A percentile compares a stretch with the other conserved stretches of the same genome.
Evolutionary conservation across 37 sponge, comb jelly and placozoan species (phyloP).

Genomic region (Ephydatia muelleri): DNA sequence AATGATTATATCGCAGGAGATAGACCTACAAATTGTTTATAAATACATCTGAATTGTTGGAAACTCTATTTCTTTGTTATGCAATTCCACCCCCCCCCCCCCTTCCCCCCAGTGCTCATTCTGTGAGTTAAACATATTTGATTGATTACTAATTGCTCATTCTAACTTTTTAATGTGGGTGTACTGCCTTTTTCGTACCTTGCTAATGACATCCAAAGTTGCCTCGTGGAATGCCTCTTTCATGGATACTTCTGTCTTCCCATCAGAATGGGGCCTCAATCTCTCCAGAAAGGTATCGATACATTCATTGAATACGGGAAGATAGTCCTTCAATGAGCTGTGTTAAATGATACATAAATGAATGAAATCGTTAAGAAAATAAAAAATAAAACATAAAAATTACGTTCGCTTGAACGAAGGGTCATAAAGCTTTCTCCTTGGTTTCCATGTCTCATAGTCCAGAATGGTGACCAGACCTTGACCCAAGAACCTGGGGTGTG

Average conservation of each 20-base stretch:
- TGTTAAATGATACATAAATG: too few relatives aligned
- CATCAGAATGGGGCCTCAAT: neutral
- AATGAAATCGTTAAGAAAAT: too few relatives aligned
- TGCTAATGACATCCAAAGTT: neutral
- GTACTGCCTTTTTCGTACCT: too few relatives aligned
- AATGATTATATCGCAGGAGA: too few relatives aligned
- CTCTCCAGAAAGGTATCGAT: neutral
- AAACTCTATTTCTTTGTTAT: too few relatives aligned
- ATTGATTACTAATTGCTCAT: too few relatives aligned
- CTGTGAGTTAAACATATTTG: too few relatives aligned
- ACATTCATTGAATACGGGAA: neutral
- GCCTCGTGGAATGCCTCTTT: neutral
- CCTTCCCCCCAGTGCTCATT: too few relatives aligned
- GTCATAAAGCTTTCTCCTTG: conserved; percentile 5
- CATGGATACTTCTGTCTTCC: conserved; percentile 3
- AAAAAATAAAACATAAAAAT: neutral
- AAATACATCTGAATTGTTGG: too few relatives aligned
- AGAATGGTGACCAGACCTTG: conserved; percentile 9
- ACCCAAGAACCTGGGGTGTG: neutral
- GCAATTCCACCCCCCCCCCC: too few relatives aligned
- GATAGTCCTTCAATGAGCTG: neutral
- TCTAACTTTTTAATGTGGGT: too few relatives aligned
- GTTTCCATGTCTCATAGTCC: conserved; percentile 16
- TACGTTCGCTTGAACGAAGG: conserved; percentile 7
- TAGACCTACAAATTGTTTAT: too few relatives aligned